A percentile compares a stretch with the other conserved stretches of the same genome.
These are phyloP conservation scores for Noturus placidus DNA, from an alignment of 2,113 vertebrate species.

Conservation along the genomic window DNA sequence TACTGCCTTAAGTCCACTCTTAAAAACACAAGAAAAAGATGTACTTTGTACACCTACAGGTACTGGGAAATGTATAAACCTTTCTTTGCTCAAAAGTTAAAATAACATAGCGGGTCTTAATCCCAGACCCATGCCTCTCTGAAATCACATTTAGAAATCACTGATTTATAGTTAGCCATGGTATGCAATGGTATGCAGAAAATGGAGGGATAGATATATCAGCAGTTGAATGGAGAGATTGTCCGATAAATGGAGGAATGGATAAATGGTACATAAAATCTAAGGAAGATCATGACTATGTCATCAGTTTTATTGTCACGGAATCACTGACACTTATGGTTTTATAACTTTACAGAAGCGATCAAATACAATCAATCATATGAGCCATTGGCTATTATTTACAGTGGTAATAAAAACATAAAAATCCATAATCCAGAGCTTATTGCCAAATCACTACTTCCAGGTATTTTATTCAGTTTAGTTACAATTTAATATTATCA, in stretches of 20 bases:
- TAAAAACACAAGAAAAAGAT: not conserved
- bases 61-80: not conserved
- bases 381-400: not conserved
- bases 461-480: not conserved
- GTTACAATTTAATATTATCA: not conserved
- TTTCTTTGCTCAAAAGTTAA: not conserved
- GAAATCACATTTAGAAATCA: not conserved
- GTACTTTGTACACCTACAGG: not conserved
- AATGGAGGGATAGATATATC: not conserved
- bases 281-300: not conserved
- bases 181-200: not conserved
- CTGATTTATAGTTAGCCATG: not conserved
- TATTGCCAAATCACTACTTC: not conserved
- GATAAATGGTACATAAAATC: not conserved
- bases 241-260: not conserved
- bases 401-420: not conserved
- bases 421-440: not conserved
- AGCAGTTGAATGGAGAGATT: not conserved
- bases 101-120: not conserved
- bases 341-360: not conserved
- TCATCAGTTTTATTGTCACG: not conserved
- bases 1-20: not conserved
- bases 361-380: not conserved
- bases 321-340: not conserved
- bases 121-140: not conserved